phyloP scores from a whole-genome alignment of 2,888 invertebrate species.

The Conchocele bisecta region DNA sequence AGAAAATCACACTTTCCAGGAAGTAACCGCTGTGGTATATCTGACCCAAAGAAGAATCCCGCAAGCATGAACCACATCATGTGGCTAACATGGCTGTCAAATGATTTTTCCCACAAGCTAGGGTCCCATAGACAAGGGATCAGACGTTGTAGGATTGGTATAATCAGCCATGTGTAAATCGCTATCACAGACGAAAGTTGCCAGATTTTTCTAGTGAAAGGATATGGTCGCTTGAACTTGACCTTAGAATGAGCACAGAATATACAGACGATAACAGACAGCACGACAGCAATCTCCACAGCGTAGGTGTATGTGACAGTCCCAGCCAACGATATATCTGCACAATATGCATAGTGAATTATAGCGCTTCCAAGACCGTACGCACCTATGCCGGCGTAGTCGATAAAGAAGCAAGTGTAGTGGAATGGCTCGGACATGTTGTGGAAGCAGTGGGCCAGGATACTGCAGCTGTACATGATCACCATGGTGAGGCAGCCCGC shows the following conservation, averaged over 20 bases:
- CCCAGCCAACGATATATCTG: conserved; percentile 70
- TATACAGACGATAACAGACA: conserved; percentile 74
- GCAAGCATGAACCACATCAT: conserved; percentile 79
- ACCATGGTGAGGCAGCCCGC: conserved; percentile 77
- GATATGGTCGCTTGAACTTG: conserved; percentile 79
- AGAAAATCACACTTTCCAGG: conserved; percentile 81
- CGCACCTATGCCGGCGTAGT: conserved; percentile 82
- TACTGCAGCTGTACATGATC: conserved; percentile 77
- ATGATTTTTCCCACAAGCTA: conserved; percentile 71
- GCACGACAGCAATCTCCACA: conserved; percentile 73
- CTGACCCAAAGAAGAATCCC: conserved; percentile 81
- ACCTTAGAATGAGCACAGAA: conserved; percentile 79
- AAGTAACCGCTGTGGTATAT: conserved; percentile 79
- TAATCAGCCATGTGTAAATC: conserved; percentile 79
- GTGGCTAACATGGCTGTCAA: conserved; percentile 76
- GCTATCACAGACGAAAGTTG: conserved; percentile 78
- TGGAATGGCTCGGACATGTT: conserved; percentile 80
- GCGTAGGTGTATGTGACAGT: conserved; percentile 65
- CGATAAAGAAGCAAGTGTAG: conserved; percentile 81
- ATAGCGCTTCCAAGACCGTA: conserved; percentile 82
- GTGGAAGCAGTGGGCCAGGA: conserved; percentile 79
- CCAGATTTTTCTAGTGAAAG: conserved; percentile 79
- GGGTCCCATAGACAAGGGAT: conserved; percentile 61
- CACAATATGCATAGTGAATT: conserved; percentile 79
- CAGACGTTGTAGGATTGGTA: conserved; percentile 77